These are phyloP conservation scores for Cloeon dipterum DNA, from an alignment of 2,888 invertebrate species.

Conservation along the genomic window DNA sequence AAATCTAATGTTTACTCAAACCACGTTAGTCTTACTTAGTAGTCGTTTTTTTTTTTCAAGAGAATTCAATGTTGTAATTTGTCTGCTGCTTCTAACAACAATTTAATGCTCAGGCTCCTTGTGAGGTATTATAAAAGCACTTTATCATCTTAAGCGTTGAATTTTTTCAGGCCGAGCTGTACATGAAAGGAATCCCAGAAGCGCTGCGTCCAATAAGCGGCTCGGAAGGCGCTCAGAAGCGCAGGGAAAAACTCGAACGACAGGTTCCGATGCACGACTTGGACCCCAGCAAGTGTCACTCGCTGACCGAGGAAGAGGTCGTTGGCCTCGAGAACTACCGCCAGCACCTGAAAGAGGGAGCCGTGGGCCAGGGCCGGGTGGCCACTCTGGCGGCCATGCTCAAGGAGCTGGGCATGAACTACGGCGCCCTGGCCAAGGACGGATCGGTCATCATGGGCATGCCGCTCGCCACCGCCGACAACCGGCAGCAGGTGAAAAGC, in stretches of 20 bases:
- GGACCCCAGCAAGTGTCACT: constrained; percentile 33
- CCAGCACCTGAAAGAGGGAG: background rate
- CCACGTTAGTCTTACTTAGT: no score
- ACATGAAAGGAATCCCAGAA: constrained; percentile 26
- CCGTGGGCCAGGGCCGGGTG: background rate
- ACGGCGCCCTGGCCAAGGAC: no score
- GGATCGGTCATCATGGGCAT: no score
- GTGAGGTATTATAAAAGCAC: no score
- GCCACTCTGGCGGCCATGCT: background rate
- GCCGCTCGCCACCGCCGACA: background rate
- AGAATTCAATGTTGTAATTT: no score
- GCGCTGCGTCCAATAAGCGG: constrained; percentile 52
- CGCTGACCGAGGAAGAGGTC: constrained; percentile 20
- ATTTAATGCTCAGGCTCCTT: no score
- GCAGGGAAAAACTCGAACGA: constrained; percentile 59
- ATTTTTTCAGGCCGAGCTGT: constrained; percentile 40
- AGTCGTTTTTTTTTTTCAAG: no score
- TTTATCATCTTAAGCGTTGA: no score
- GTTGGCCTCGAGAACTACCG: background rate
- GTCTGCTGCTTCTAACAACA: no score
- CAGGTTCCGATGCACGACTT: constrained; percentile 71
- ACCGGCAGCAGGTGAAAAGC: background rate
- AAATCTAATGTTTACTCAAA: no score
- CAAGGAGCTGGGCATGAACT: no score
- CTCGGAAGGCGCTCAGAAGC: constrained; percentile 49